phyloP scores from a whole-genome alignment of 2,113 vertebrate genomes.

The Pristiophorus japonicus region DNA sequence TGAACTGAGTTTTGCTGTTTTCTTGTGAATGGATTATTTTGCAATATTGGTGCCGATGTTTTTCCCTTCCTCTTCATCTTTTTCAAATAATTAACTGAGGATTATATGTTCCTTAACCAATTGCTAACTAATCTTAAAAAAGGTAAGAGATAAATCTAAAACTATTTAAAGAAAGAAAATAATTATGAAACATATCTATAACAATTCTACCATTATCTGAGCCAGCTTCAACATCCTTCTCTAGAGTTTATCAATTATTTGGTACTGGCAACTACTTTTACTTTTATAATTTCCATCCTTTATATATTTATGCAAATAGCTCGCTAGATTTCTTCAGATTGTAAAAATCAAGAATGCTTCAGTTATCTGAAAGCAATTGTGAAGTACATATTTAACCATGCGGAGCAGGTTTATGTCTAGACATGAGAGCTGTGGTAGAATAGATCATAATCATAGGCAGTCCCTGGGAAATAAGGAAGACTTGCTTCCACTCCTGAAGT shows the following conservation, averaged over 20 bases:
- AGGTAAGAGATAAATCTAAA: neutral
- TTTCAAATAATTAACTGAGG: neutral
- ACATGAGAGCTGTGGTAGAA: neutral
- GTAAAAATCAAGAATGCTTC: neutral
- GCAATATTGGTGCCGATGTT: neutral
- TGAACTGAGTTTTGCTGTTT: neutral
- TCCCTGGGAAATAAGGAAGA: too few relatives aligned
- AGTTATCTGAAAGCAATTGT: neutral
- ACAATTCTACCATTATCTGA: neutral
- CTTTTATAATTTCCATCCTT: neutral
- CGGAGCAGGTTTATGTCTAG: neutral
- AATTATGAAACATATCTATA: neutral
- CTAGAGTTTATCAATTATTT: neutral
- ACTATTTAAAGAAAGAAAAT: neutral
- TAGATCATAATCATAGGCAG: too few relatives aligned
- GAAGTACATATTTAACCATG: neutral
- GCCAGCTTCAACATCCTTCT: neutral
- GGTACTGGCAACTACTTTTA: neutral
- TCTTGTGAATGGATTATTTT: neutral
- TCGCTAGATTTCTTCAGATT: neutral
- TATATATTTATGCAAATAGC: neutral
- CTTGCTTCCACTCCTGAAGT: too few relatives aligned
- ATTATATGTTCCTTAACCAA: neutral
- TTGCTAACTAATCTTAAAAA: neutral
- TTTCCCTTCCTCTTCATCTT: neutral